Evolutionary conservation across 1,140 invertebrate genomes (phyloP).

Genomic region (Heliconius congener): DNA sequence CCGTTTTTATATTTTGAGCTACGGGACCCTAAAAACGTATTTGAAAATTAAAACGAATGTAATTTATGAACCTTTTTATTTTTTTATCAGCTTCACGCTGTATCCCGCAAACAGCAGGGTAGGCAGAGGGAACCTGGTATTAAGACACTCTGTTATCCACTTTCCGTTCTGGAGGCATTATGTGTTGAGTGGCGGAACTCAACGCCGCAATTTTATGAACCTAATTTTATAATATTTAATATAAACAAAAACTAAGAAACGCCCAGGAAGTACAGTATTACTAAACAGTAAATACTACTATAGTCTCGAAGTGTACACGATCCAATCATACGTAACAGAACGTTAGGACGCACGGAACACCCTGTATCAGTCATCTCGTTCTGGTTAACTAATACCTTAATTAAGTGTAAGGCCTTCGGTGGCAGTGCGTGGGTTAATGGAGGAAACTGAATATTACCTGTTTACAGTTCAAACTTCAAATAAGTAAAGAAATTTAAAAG

Average conservation of each 20-base stretch:
- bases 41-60: too few relatives aligned
- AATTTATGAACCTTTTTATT: too few relatives aligned
- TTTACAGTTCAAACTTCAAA: not conserved
- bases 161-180: too few relatives aligned
- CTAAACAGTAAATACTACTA: too few relatives aligned
- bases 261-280: not conserved
- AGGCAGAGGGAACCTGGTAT: too few relatives aligned
- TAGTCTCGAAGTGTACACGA: slow-evolving; percentile 21
- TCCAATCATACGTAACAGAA: slow-evolving; percentile 35
- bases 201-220: too few relatives aligned
- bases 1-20: too few relatives aligned
- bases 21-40: too few relatives aligned
- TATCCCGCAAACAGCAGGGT: too few relatives aligned
- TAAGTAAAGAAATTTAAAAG: not conserved
- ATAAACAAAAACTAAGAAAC: not conserved
- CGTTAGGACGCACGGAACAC: slow-evolving; percentile 43
- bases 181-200: too few relatives aligned
- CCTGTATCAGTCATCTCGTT: slow-evolving; percentile 50
- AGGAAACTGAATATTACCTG: slow-evolving; percentile 22
- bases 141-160: too few relatives aligned
- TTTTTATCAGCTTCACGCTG: too few relatives aligned
- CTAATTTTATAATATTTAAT: not conserved
- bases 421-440: slow-evolving; percentile 35
- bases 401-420: slow-evolving; percentile 58
- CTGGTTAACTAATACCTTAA: slow-evolving; percentile 62